phyloP scores from a whole-genome alignment of 2,113 vertebrate genomes.

The Sorex fumeus region DNA sequence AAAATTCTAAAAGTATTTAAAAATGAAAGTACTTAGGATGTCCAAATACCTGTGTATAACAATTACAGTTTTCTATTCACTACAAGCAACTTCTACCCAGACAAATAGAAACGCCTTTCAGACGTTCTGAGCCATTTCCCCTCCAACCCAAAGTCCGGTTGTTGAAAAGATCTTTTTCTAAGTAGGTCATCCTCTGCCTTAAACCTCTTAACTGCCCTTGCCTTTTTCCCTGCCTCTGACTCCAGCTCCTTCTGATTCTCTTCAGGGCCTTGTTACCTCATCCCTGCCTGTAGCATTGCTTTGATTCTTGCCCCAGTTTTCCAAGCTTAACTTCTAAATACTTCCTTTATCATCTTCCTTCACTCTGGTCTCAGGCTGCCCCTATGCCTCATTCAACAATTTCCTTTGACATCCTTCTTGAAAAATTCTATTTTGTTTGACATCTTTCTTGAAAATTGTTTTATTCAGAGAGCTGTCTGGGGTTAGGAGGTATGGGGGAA shows the following conservation, averaged over 20 bases:
- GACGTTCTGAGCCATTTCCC: slow-evolving; percentile 55
- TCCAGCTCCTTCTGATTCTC: slow-evolving; percentile 80
- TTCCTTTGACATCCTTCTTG: slow-evolving; percentile 76
- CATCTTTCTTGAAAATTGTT: slow-evolving; percentile 75
- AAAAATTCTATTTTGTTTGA: slow-evolving; percentile 77
- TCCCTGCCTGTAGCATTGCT: slow-evolving; percentile 71
- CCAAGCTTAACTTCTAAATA: slow-evolving; percentile 76
- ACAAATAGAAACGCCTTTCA: slow-evolving; percentile 51
- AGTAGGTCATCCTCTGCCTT: slow-evolving; percentile 81
- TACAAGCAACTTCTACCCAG: slow-evolving; percentile 32
- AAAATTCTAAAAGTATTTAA: slow-evolving; percentile 53
- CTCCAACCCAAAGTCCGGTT: slow-evolving; percentile 58
- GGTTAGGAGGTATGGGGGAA: slow-evolving; percentile 6
- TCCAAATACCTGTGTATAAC: slow-evolving; percentile 15
- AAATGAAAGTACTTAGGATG: slow-evolving; percentile 35
- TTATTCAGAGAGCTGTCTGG: slow-evolving; percentile 66
- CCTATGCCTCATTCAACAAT: slow-evolving; percentile 69
- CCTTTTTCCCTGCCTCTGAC: slow-evolving; percentile 76
- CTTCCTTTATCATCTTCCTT: slow-evolving; percentile 78
- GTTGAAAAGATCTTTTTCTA: slow-evolving; percentile 79
- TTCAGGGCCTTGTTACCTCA: slow-evolving; percentile 77
- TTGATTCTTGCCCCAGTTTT: slow-evolving; percentile 83
- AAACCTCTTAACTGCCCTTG: slow-evolving; percentile 77
- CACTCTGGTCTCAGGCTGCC: slow-evolving; percentile 70
- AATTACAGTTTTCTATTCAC: slow-evolving; percentile 61